A percentile compares a stretch with the other conserved stretches of the same genome.
Evolutionary conservation across 2,888 invertebrate genomes (phyloP).

Genomic region (Xanthia icteritia): DNA sequence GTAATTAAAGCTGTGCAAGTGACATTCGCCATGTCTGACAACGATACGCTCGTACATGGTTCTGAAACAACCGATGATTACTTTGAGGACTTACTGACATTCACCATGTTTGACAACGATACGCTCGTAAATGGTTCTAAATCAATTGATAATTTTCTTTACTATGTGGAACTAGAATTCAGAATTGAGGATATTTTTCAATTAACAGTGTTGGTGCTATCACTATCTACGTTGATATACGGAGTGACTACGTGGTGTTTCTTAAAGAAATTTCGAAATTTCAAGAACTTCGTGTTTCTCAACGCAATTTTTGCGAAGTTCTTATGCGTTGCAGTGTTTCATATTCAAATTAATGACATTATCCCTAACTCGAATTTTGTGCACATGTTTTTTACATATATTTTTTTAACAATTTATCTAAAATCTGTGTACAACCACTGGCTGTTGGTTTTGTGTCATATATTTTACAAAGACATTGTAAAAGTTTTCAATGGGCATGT

Average conservation of each 20-base stretch:
- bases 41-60: background rate
- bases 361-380: too few relatives aligned
- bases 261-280: slow-evolving; percentile 2
- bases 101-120: too few relatives aligned
- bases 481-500: background rate
- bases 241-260: slow-evolving; percentile 12
- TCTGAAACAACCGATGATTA: too few relatives aligned
- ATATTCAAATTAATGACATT: too few relatives aligned
- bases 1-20: background rate
- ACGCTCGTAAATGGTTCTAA: too few relatives aligned
- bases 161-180: too few relatives aligned
- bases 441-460: slow-evolving; percentile 1
- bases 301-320: slow-evolving; percentile 5
- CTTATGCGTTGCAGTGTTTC: background rate
- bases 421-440: slow-evolving; percentile 1
- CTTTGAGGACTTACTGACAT: too few relatives aligned
- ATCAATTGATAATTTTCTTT: too few relatives aligned
- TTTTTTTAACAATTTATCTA: background rate
- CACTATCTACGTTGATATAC: background rate
- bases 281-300: slow-evolving; percentile 11
- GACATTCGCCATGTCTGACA: background rate
- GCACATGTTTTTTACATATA: too few relatives aligned
- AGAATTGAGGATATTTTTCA: background rate
- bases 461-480: slow-evolving; percentile 9
- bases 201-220: background rate